Percentiles rank a stretch among this genome's conserved stretches.
phyloP scores from a whole-genome alignment of 2,888 invertebrate genomes.

The Sarcophaga rosellei region DNA sequence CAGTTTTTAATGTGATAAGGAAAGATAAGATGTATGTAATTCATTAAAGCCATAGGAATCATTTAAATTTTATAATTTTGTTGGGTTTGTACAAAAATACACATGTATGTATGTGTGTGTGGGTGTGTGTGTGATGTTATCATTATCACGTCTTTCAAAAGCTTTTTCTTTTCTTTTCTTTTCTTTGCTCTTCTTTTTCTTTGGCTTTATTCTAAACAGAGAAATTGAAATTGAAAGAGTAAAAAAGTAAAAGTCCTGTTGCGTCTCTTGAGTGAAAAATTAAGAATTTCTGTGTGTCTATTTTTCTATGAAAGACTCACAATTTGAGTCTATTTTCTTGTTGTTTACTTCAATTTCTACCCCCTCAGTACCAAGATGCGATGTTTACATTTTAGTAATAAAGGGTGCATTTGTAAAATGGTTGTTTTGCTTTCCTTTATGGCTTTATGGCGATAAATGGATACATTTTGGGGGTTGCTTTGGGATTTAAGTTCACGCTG shows the following conservation, averaged over 20 bases:
- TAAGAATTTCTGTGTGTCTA: not conserved
- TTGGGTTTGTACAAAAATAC: not conserved
- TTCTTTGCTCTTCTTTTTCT: constrained; percentile 40
- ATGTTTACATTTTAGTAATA: not conserved
- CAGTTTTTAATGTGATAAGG: too few species aligned
- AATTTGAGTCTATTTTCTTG: constrained; percentile 32
- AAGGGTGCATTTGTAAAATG: not conserved
- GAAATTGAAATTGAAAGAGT: constrained; percentile 4
- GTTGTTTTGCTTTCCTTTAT: constrained; percentile 52
- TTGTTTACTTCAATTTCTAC: not conserved
- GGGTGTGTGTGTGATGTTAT: constrained; percentile 12
- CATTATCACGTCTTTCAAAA: constrained; percentile 30
- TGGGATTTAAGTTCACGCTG: constrained; percentile 81
- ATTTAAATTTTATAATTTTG: not conserved
- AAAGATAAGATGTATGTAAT: too few species aligned
- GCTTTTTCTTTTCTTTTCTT: constrained; percentile 42
- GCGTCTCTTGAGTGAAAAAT: constrained; percentile 62
- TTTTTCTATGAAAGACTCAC: constrained; percentile 27
- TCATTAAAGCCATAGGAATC: too few species aligned
- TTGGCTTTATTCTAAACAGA: constrained; percentile 1
- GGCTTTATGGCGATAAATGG: constrained; percentile 49
- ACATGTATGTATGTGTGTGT: not conserved
- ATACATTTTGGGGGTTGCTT: constrained; percentile 77
- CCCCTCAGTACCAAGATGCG: not conserved
- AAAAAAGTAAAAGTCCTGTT: constrained; percentile 53